Base-by-base conservation (phyloP, 2,888 invertebrate species). In the Drosophila nigritarsus region DNA sequence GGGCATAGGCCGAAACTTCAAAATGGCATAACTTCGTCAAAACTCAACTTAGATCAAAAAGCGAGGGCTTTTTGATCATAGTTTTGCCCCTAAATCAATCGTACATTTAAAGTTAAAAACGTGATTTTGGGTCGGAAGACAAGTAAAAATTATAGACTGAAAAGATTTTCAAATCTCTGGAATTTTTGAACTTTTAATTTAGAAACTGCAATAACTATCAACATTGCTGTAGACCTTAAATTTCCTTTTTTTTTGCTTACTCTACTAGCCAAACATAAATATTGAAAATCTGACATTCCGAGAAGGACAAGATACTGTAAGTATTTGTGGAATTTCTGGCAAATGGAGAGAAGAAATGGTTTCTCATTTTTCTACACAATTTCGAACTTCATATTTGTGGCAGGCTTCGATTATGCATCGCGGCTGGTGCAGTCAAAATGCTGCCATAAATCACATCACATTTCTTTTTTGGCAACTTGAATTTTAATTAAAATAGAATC, bases 401-500 rank as follows among this genome's bases (percentile, higher is more conserved):
- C 80, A 54, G 80, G 72, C 72, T 74, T 77, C 79, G 76, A 79
- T 74, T 53, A n/a, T 65, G 42, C 49, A 61, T 67, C 32, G 66
- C 54, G 34, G 69, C 75, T 76, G 67, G 71, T 88, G 83, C 83
- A 83, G 51, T 54, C 65, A 27, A 58, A 53, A 53, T 59, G 67
- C 45, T 61, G 34, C 59, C 84, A 87, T 84, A 84, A 84, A 89
- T 84, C 89, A 87, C 74, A 76, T 64, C 63, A 69, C 67, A 88
- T 83, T 73, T 61, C 48, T 58, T 54, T 59, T 80, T 88, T 88
- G 83, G 83, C 87, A 82, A 84, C 79, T 84, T 82, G 66, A 79
- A 82, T 77, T 86, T 84, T 87, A 87, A 84, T 84, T 87, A 87
- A 84, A 84, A 87, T 84, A 87, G 84, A 84, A 85, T 77, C 59